phyloP scores from a whole-genome alignment of 2,888 invertebrate genomes.

The Pterostichus niger region DNA sequence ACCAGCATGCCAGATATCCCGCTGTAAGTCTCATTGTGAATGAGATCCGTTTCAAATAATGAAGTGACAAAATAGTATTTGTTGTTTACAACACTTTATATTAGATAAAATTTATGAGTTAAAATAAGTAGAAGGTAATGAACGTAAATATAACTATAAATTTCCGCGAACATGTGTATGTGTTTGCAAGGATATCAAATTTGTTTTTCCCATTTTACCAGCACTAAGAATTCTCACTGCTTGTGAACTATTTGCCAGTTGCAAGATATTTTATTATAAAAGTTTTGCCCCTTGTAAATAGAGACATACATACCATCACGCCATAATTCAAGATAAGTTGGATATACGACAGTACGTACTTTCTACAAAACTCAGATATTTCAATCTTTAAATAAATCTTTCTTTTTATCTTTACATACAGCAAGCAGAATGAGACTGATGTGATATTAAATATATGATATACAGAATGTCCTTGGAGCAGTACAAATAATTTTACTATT shows the following conservation, averaged over 20 bases:
- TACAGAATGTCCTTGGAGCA: background rate
- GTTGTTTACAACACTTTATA: too few relatives aligned
- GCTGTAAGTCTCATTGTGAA: too few relatives aligned
- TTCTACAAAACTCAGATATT: constrained; percentile 30
- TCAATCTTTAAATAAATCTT: constrained; percentile 18
- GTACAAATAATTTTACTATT: constrained; percentile 3
- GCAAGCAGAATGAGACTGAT: background rate
- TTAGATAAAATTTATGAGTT: background rate
- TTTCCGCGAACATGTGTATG: constrained; percentile 29
- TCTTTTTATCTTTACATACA: constrained; percentile 9
- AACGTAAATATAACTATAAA: constrained; percentile 27
- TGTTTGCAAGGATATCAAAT: constrained; percentile 15
- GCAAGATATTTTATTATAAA: constrained; percentile 44
- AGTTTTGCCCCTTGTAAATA: constrained; percentile 47
- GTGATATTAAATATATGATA: background rate
- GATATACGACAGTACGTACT: constrained; percentile 22
- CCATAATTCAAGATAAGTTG: constrained; percentile 41
- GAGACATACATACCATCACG: constrained; percentile 35
- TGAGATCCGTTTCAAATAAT: too few relatives aligned
- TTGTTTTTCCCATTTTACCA: constrained; percentile 41
- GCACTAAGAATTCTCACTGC: constrained; percentile 20
- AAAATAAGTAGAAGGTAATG: constrained; percentile 30
- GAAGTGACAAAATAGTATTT: too few relatives aligned
- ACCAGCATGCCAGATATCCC: too few relatives aligned
- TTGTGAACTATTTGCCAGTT: constrained; percentile 26